Evolutionary conservation across 37 sponge, comb jelly and placozoan genomes (phyloP), one percentile per base, ranked within the genome.

Genomic region (Halisarca cf. caerulea): DNA sequence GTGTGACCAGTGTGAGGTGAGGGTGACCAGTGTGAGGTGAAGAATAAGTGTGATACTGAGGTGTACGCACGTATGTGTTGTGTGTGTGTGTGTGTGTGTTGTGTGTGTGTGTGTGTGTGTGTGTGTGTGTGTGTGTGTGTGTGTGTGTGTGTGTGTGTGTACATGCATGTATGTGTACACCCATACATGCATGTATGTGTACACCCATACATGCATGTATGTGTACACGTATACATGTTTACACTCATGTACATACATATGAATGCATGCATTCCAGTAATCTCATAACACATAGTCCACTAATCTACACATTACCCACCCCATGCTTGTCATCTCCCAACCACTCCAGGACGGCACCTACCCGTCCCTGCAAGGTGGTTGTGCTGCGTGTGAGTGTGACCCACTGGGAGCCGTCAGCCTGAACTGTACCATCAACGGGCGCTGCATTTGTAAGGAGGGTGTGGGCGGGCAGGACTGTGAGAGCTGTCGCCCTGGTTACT

Each of bases 1-100:
- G 30, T 62, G 64, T 62, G 64, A 62, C n/a, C 25, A 30, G 64
- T 62, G 64, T 62, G 64, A 30, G 64, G 64, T 62, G 64, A 15
- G 64, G 6, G 64, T 62, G 64, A 23, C 15, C 30, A 5, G n/a
- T 62, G n/a, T 15, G 9, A 23, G 5, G 64, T 30, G 30, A 11
- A 20, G 64, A 20, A 23, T 30, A 6, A 30, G 64, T 62, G n/a
- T n/a, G n/a, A n/a, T n/a, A n/a, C n/a, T n/a, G n/a, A n/a, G n/a
- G n/a, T n/a, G 64, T 62, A 4, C 15, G 51, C 11, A 6, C 11
- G 51, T 47, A 11, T 47, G 51, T 47, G 51, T 47, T 14, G 51
- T 47, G 51, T 47, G 9, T 47, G 9, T 47, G 51, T 47, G 51
- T 47, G 51, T 47, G 64, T n/a, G 25, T n/a, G 30, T n/a, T 6